A percentile compares a stretch with the other conserved stretches of the same genome.
Conservation (phyloP, 2,888 invertebrate species). For the Hirudinaria manillensis region DNA sequence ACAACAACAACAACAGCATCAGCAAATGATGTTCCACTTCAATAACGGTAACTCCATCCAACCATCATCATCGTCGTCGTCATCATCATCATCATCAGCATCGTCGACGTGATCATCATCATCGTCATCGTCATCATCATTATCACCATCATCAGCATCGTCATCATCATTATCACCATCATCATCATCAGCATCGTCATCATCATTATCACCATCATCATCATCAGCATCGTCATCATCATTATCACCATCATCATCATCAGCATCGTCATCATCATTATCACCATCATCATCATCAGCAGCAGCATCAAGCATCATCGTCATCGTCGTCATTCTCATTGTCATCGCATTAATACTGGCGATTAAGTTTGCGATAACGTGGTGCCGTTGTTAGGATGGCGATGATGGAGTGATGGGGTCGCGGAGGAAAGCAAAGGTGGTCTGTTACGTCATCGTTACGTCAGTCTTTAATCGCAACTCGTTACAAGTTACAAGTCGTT, state of each 20-base stretch:
- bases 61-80: conserved; percentile 27
- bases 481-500: no score
- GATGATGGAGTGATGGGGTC: no score
- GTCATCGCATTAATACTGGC: no score
- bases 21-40: background rate
- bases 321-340: background rate
- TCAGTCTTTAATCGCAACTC: no score
- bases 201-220: conserved; percentile 28
- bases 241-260: conserved; percentile 28
- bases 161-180: conserved; percentile 28
- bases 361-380: no score
- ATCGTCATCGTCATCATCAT: conserved; percentile 27
- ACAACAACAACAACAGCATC: background rate
- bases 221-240: conserved; percentile 29
- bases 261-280: conserved; percentile 8
- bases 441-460: no score
- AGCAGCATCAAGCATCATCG: conserved; percentile 20
- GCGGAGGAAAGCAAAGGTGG: no score
- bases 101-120: conserved; percentile 2
- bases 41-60: background rate
- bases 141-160: conserved; percentile 7
- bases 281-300: conserved; percentile 30
- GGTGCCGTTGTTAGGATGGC: no score
- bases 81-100: conserved; percentile 19
- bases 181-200: conserved; percentile 28